phyloP scores from a whole-genome alignment of 2,797 vertebrate species.

The Hyperoplus immaculatus region DNA sequence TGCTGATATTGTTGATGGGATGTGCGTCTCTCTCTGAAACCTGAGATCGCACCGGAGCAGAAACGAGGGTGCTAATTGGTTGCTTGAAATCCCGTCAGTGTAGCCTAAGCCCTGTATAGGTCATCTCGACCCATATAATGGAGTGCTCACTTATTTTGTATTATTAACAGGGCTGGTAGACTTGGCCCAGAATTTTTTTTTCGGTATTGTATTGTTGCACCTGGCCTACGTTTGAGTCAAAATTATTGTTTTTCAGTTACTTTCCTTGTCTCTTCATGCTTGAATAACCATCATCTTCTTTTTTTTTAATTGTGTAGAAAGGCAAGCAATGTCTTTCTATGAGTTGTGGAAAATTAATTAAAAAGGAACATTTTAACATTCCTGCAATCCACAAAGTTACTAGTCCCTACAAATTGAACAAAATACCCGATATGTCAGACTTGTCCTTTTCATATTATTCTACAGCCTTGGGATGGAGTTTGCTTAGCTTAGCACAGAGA shows the following conservation, averaged over 20 bases:
- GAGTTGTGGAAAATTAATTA: neutral
- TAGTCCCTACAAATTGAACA: too few relatives aligned
- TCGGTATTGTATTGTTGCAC: constrained; percentile 10
- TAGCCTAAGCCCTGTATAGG: constrained; percentile 76
- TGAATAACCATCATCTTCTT: constrained; percentile 7
- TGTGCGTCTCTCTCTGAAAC: constrained; percentile 44
- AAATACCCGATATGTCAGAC: too few relatives aligned
- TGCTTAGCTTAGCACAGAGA: neutral
- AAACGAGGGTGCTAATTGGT: constrained; percentile 78
- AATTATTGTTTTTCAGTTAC: constrained; percentile 46
- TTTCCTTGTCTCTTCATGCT: constrained; percentile 15
- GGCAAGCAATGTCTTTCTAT: too few relatives aligned
- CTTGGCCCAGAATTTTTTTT: constrained; percentile 65
- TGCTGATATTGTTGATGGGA: constrained; percentile 68
- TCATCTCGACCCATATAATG: constrained; percentile 79
- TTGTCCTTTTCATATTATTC: neutral
- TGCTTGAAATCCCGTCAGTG: constrained; percentile 77
- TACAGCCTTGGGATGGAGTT: neutral
- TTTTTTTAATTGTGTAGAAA: constrained; percentile 14
- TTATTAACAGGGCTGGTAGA: constrained; percentile 68
- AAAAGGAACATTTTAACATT: neutral
- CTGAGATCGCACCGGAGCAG: constrained; percentile 57
- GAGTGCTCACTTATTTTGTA: constrained; percentile 72
- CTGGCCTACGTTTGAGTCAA: constrained; percentile 12
- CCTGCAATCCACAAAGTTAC: too few relatives aligned